Conservation (phyloP, 2,113 vertebrate genomes). For the Gobius niger region DNA sequence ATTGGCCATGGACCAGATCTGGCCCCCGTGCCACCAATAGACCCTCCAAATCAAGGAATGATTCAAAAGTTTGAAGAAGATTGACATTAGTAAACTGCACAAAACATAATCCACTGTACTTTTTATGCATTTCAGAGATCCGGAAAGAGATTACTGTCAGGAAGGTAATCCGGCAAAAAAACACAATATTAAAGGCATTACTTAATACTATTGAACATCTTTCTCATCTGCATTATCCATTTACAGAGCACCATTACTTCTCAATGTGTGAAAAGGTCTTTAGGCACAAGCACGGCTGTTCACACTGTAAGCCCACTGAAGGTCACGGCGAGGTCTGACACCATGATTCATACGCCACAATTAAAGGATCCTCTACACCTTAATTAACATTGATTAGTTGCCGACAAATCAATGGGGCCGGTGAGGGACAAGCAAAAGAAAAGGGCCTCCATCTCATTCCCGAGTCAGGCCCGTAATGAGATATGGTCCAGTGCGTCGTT, state of each 20-base stretch:
- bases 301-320: slow-evolving; percentile 51
- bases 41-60: no score
- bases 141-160: no score
- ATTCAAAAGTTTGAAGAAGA: no score
- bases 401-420: slow-evolving; percentile 72
- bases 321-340: slow-evolving; percentile 71
- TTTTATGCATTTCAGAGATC: no score
- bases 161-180: background rate
- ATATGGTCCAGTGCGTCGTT: slow-evolving; percentile 56
- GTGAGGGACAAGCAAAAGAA: slow-evolving; percentile 60
- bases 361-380: slow-evolving; percentile 77
- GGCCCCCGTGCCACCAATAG: no score
- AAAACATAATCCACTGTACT: no score
- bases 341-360: slow-evolving; percentile 75
- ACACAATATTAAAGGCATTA: background rate
- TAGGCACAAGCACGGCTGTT: slow-evolving; percentile 45
- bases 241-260: slow-evolving; percentile 37
- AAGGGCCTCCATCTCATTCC: slow-evolving; percentile 60
- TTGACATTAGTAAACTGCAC: no score
- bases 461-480: slow-evolving; percentile 67
- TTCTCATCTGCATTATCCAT: slow-evolving; percentile 6
- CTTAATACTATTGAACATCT: background rate
- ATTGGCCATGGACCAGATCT: no score
- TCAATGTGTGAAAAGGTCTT: slow-evolving; percentile 57
- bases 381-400: slow-evolving; percentile 81